Evolutionary conservation across 2,797 vertebrate genomes (phyloP), one percentile per base, ranked within the genome.

Genomic region (Gymnocypris eckloni): DNA sequence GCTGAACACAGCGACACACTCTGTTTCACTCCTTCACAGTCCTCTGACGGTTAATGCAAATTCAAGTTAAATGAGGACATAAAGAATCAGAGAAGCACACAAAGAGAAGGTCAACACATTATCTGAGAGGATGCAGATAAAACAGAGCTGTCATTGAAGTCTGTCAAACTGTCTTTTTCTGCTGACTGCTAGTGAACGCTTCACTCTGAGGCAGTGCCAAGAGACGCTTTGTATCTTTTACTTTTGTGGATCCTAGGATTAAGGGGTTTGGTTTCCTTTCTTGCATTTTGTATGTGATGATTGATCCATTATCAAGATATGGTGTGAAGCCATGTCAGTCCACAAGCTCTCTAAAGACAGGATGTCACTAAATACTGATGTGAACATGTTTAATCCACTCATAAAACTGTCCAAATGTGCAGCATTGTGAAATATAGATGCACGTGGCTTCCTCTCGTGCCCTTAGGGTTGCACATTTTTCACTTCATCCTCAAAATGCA

Each of bases 401-500:
- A 45, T 80, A 85, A 87, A 83, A 84, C 45, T 77, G 15, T 52
- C 61, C 66, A 37, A 28, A 64, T 66, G 10, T 50, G 28, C 61
- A 33, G 28, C 41, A 54, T 28, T 71, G 64, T 77, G 64, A 82
- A 86, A 86, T 66, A 43, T 52, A 73, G 70, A 81, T 84, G 50
- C 84, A 86, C 67, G 80, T 81, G 64, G 69, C 82, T 83, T 69
- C 64, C 8, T 79, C 75, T 82, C 22, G 39, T 88, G 86, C 77
- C 89, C 89, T 87, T 66, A 87, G 72, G 86, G 86, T 70, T 88
- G 72, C 72, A 87, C 89, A 90, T 89, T 90, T 89, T 90, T 89
- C 88, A 89, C 82, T 86, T 82, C 82, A 86, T 88, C 89, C 88
- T 91, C 90, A 91, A 92, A 89, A 86, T 92, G 90, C 90, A 92